phyloP scores from a whole-genome alignment of 2,888 invertebrate genomes.

The Coecobrya sp. region DNA sequence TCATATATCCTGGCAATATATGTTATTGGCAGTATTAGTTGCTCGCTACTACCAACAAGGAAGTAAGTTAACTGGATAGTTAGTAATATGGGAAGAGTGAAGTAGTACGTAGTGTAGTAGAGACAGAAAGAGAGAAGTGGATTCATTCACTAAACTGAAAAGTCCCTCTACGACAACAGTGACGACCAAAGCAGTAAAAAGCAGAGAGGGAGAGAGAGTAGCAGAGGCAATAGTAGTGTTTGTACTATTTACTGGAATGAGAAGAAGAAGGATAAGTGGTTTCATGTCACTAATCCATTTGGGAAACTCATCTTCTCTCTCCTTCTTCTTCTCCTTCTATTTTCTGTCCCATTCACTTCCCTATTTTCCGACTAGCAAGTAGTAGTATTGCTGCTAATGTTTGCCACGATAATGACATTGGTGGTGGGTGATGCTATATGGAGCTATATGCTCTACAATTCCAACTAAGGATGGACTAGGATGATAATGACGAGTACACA shows the following conservation, averaged over 20 bases:
- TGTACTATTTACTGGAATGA: slow-evolving; percentile 61
- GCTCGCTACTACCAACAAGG: slow-evolving; percentile 68
- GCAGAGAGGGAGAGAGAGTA: neutral
- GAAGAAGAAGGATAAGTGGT: slow-evolving; percentile 71
- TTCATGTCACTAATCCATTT: slow-evolving; percentile 81
- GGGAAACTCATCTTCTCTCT: slow-evolving; percentile 75
- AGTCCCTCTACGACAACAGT: slow-evolving; percentile 9
- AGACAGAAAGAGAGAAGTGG: neutral
- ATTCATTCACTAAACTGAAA: slow-evolving; percentile 4
- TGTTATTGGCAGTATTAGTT: slow-evolving; percentile 37
- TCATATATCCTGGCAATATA: neutral
- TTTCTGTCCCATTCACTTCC: slow-evolving; percentile 60
- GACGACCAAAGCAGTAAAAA: neutral
- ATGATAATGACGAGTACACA: neutral
- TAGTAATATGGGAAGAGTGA: too few species aligned
- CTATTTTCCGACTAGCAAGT: too few species aligned
- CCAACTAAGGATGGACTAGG: slow-evolving; percentile 23
- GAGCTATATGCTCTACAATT: slow-evolving; percentile 15
- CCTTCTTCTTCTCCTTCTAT: slow-evolving; percentile 58
- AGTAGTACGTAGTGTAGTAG: neutral
- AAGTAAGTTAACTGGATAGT: slow-evolving; percentile 46
- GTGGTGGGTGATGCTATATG: slow-evolving; percentile 1
- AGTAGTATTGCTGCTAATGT: slow-evolving; percentile 25
- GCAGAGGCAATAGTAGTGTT: slow-evolving; percentile 1
- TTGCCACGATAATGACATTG: slow-evolving; percentile 77